Conservation (phyloP, 2,797 vertebrate species). For the Channa striata region DNA sequence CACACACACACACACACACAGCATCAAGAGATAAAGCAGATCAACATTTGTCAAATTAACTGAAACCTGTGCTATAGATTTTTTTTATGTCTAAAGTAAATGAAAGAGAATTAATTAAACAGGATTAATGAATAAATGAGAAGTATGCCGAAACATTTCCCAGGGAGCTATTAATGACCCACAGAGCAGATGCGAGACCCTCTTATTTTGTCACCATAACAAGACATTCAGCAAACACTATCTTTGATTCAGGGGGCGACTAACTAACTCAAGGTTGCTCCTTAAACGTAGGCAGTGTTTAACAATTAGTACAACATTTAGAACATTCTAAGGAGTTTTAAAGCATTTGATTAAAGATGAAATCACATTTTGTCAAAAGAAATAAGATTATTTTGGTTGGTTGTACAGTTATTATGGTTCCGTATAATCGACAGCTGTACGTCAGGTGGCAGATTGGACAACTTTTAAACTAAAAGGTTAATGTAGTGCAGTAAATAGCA, state of each 20-base stretch:
- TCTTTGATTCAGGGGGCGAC: constrained; percentile 10
- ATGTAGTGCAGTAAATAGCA: too few relatives aligned
- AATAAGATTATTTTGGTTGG: background rate
- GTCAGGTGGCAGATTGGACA: too few relatives aligned
- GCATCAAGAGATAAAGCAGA: constrained; percentile 78
- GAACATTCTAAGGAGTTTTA: background rate
- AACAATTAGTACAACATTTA: constrained; percentile 13
- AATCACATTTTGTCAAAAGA: background rate
- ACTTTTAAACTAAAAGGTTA: too few relatives aligned
- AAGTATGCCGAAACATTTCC: constrained; percentile 71
- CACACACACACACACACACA: constrained; percentile 24
- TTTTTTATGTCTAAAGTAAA: constrained; percentile 78
- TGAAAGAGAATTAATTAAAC: constrained; percentile 87
- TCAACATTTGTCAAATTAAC: constrained; percentile 85
- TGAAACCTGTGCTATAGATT: constrained; percentile 87
- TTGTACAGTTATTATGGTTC: too few relatives aligned
- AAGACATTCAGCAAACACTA: constrained; percentile 46
- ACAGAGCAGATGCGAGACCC: constrained; percentile 57
- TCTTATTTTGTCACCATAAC: constrained; percentile 54
- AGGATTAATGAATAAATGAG: constrained; percentile 85
- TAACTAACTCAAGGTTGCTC: constrained; percentile 13
- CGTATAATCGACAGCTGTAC: too few relatives aligned
- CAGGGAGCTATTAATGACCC: constrained; percentile 75
- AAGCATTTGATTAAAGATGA: background rate
- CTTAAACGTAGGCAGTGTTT: background rate